Conservation (phyloP, 2,797 vertebrate species). For the Scleropages formosus region DNA sequence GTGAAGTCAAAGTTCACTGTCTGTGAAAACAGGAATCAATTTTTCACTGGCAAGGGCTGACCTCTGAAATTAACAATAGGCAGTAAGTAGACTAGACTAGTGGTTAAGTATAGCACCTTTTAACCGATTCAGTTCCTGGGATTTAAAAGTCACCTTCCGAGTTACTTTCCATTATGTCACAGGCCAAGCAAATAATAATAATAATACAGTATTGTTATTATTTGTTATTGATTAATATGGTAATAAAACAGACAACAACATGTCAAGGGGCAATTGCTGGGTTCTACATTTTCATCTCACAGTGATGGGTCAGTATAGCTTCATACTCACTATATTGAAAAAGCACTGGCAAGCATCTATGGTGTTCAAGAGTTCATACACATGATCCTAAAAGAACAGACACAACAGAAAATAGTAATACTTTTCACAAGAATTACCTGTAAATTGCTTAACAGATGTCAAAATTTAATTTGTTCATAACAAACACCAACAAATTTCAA, state of each 20-base stretch:
- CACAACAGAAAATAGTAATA: neutral
- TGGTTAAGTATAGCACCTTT: too few relatives aligned
- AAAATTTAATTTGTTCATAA: too few relatives aligned
- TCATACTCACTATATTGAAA: slow-evolving; percentile 85
- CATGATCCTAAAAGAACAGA: slow-evolving; percentile 77
- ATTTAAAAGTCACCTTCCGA: too few relatives aligned
- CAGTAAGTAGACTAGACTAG: too few relatives aligned
- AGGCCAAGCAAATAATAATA: neutral
- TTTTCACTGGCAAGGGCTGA: too few relatives aligned
- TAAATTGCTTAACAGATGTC: neutral
- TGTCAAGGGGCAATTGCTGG: neutral
- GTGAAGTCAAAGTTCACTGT: slow-evolving; percentile 87
- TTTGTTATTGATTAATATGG: neutral
- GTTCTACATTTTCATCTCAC: neutral
- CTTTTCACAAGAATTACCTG: slow-evolving; percentile 6
- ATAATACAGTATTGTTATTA: neutral
- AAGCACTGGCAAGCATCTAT: slow-evolving; percentile 89
- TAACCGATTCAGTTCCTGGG: too few relatives aligned
- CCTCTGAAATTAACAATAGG: too few relatives aligned
- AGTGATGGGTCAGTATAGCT: neutral
- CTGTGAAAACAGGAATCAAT: slow-evolving; percentile 51
- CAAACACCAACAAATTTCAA: too few relatives aligned
- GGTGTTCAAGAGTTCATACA: slow-evolving; percentile 90
- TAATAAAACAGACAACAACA: neutral
- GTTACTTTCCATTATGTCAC: neutral